These are phyloP conservation scores for Tipula lateralis DNA, from an alignment of 2,888 invertebrate genomes.

Conservation along the genomic window DNA sequence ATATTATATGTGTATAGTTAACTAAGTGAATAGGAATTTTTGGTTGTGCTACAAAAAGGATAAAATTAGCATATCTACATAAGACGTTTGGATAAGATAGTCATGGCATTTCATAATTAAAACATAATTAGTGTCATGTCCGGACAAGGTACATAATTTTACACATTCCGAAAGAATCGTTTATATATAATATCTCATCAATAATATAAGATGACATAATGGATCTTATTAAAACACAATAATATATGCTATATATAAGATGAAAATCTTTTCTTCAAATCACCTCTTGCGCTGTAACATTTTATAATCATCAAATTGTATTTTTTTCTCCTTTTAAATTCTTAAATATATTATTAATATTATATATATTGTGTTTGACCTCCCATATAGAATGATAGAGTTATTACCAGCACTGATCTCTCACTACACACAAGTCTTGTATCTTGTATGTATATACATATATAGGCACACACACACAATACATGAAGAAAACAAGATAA, in stretches of 20 bases:
- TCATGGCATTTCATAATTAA: not conserved
- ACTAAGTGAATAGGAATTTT: not conserved
- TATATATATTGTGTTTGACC: slow-evolving; percentile 39
- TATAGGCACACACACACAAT: not conserved
- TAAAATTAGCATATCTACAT: not conserved
- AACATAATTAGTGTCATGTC: not conserved
- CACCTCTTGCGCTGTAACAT: not conserved
- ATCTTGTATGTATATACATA: not conserved
- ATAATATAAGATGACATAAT: slow-evolving; percentile 7
- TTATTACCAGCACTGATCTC: slow-evolving; percentile 44
- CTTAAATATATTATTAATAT: slow-evolving; percentile 19
- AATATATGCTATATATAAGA: slow-evolving; percentile 7
- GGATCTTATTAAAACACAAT: slow-evolving; percentile 6
- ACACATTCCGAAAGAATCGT: not conserved
- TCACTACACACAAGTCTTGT: slow-evolving; percentile 28
- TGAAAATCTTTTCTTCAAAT: slow-evolving; percentile 12
- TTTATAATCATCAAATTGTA: slow-evolving; percentile 26
- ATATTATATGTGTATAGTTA: not conserved
- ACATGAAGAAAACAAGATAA: not conserved
- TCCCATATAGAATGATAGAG: slow-evolving; percentile 49
- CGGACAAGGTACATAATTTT: not conserved
- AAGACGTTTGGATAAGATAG: not conserved
- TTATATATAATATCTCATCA: not conserved
- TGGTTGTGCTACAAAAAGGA: not conserved
- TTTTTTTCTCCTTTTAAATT: not conserved